Evolutionary conservation across 1,140 invertebrate species (phyloP).

Genomic region (Bombus vancouverensis): DNA sequence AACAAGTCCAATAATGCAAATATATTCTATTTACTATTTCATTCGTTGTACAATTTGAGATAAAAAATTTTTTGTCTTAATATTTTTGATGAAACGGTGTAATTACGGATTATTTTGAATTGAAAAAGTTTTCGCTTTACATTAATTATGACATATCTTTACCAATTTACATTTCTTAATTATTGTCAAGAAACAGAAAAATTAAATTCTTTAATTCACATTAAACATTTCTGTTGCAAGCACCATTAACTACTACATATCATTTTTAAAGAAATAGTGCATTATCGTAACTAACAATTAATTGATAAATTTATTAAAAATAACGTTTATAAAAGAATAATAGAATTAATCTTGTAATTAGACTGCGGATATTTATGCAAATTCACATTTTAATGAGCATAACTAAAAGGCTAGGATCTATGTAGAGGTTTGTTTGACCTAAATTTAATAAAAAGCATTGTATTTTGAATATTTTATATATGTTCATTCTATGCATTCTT

Average conservation of each 20-base stretch:
- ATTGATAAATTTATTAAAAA: not conserved
- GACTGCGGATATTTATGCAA: too few relatives aligned
- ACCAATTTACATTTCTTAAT: not conserved
- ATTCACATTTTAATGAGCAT: too few relatives aligned
- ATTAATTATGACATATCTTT: constrained; percentile 1
- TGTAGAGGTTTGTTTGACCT: too few relatives aligned
- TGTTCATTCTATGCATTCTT: too few relatives aligned
- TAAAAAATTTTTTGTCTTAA: not conserved
- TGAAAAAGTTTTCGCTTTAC: not conserved
- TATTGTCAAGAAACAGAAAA: constrained; percentile 30
- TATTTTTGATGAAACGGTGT: not conserved
- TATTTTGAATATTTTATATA: too few relatives aligned
- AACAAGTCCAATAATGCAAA: constrained; percentile 26
- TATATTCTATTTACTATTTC: constrained; percentile 10
- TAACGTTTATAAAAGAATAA: not conserved
- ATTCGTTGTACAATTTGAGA: constrained; percentile 30
- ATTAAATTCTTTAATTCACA: not conserved
- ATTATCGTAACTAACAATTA: not conserved
- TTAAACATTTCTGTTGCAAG: constrained; percentile 9
- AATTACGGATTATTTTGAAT: constrained; percentile 17
- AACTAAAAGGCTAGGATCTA: too few relatives aligned
- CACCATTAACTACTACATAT: constrained; percentile 5
- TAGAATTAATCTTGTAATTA: not conserved
- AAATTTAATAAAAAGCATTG: too few relatives aligned
- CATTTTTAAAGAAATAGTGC: not conserved